phyloP scores from a whole-genome alignment of 2,888 invertebrate species.

The Sericinus montela region DNA sequence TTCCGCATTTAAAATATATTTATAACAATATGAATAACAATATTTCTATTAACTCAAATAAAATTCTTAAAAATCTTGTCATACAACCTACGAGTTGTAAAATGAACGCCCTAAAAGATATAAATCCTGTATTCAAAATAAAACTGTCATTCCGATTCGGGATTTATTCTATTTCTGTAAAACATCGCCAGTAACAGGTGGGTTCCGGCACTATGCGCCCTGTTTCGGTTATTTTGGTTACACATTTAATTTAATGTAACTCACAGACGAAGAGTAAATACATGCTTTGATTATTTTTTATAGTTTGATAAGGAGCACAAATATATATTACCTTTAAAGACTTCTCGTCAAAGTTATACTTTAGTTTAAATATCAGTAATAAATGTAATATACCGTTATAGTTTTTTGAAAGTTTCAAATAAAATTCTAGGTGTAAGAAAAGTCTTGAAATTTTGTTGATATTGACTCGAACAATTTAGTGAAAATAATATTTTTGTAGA shows the following conservation, averaged over 20 bases:
- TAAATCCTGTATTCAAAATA: constrained; percentile 36
- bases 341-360: background rate
- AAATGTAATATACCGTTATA: no score
- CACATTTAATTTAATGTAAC: constrained; percentile 27
- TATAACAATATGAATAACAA: no score
- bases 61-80: background rate
- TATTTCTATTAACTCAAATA: background rate
- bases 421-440: no score
- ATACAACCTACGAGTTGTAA: constrained; percentile 1
- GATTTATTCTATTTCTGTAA: constrained; percentile 54
- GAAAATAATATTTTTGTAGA: background rate
- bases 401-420: no score
- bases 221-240: constrained; percentile 48
- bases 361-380: background rate
- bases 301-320: constrained; percentile 53
- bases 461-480: background rate
- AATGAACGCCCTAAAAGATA: background rate
- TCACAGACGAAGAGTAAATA: constrained; percentile 50
- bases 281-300: constrained; percentile 50
- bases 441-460: background rate
- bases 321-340: constrained; percentile 26
- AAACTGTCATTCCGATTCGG: constrained; percentile 52
- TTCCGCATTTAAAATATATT: no score
- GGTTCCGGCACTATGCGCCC: constrained; percentile 38
- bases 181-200: constrained; percentile 58